A percentile compares a stretch with the other conserved stretches of the same genome.
Evolutionary conservation across 1,140 invertebrate species (phyloP).

Genomic region (Sinonovacula constricta): DNA sequence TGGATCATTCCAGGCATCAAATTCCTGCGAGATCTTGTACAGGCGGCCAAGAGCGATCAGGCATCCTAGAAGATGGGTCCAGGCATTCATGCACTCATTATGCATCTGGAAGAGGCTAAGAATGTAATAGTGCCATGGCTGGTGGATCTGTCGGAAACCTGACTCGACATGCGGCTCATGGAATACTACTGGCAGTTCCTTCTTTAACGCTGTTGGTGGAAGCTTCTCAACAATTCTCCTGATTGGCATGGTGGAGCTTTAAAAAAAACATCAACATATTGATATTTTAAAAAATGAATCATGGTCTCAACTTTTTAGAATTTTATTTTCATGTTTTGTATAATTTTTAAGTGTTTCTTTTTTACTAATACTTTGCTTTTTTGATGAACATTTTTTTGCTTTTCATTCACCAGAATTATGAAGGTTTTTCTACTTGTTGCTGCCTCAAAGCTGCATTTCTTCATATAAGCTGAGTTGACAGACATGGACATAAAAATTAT

Average conservation of each 20-base stretch:
- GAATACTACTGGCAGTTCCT: slow-evolving; percentile 72
- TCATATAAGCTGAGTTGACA: too few species aligned
- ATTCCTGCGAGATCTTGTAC: slow-evolving; percentile 61
- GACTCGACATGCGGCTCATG: slow-evolving; percentile 76
- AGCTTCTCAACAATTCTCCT: slow-evolving; percentile 39
- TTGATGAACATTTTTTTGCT: too few species aligned
- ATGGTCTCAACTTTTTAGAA: too few species aligned
- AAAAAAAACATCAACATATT: background rate
- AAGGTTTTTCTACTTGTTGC: background rate
- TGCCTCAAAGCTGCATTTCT: too few species aligned
- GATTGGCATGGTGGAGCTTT: slow-evolving; percentile 35
- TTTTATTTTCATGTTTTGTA: background rate
- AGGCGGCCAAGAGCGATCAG: slow-evolving; percentile 57
- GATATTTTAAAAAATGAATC: background rate
- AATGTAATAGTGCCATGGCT: slow-evolving; percentile 76
- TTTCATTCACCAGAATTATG: too few species aligned
- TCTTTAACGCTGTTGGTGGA: slow-evolving; percentile 60
- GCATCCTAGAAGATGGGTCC: slow-evolving; percentile 77
- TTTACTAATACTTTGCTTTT: background rate
- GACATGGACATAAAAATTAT: too few species aligned
- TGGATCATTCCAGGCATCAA: slow-evolving; percentile 71
- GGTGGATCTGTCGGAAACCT: slow-evolving; percentile 74
- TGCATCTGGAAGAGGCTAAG: slow-evolving; percentile 76
- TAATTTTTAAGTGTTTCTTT: background rate
- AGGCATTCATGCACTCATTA: slow-evolving; percentile 78